These are phyloP conservation scores for Lacanobia oleracea DNA, from an alignment of 2,888 invertebrate species.

Conservation along the genomic window DNA sequence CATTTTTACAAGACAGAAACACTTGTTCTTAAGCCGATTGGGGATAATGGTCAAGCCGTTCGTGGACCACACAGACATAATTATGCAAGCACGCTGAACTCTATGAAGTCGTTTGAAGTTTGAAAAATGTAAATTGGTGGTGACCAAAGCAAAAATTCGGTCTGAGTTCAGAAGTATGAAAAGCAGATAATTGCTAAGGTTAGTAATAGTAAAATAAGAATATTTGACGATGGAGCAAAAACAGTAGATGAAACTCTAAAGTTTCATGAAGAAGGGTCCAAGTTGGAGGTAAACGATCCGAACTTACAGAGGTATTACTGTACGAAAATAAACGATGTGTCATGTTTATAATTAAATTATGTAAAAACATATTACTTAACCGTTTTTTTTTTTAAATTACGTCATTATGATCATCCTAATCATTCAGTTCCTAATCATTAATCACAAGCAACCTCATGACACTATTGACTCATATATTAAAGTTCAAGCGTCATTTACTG, in stretches of 20 bases:
- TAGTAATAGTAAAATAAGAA: neutral
- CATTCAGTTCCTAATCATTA: slow-evolving; percentile 32
- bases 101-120: slow-evolving; percentile 24
- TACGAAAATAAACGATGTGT: neutral
- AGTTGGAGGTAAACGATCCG: neutral
- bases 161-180: neutral
- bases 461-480: slow-evolving; percentile 42
- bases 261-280: neutral
- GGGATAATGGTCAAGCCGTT: slow-evolving; percentile 24
- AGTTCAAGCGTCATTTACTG: slow-evolving; percentile 17
- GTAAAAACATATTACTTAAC: slow-evolving; percentile 12
- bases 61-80: slow-evolving; percentile 32
- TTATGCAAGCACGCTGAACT: slow-evolving; percentile 39
- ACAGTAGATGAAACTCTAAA: neutral
- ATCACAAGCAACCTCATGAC: slow-evolving; percentile 37
- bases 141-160: neutral
- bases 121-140: neutral
- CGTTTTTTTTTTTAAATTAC: slow-evolving; percentile 30
- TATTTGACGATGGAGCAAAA: neutral
- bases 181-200: neutral
- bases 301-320: neutral
- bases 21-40: slow-evolving; percentile 57
- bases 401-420: slow-evolving; percentile 31
- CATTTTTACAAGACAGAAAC: slow-evolving; percentile 55
- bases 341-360: slow-evolving; percentile 15